phyloP scores from a whole-genome alignment of 1,140 invertebrate species.

The Bombus superbus region DNA sequence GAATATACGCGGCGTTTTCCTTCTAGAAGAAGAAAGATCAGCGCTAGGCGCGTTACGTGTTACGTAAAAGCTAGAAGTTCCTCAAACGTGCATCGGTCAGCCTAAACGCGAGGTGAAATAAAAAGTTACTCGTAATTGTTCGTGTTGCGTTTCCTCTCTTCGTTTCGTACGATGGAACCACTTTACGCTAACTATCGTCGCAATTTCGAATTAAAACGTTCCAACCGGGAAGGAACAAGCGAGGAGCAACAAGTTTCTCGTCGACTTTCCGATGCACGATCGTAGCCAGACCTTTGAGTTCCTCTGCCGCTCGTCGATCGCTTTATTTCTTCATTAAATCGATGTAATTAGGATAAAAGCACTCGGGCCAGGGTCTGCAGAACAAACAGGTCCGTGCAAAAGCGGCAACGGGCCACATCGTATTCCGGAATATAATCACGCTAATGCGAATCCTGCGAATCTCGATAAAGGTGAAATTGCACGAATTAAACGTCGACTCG shows the following conservation, averaged over 20 bases:
- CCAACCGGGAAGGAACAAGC: not conserved
- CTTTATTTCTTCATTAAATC: constrained; percentile 47
- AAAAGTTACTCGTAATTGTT: not conserved
- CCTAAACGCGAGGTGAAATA: too few relatives aligned
- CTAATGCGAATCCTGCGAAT: constrained; percentile 40
- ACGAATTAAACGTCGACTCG: constrained; percentile 22
- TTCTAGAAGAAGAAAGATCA: too few relatives aligned
- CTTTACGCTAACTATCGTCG: not conserved
- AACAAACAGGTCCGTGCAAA: constrained; percentile 30
- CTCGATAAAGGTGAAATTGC: constrained; percentile 35
- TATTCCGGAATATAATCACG: constrained; percentile 38
- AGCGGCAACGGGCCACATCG: not conserved
- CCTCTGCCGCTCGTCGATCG: not conserved
- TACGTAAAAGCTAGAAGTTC: too few relatives aligned
- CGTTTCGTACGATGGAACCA: not conserved
- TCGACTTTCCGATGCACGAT: not conserved
- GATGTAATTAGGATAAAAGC: constrained; percentile 54
- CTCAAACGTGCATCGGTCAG: too few relatives aligned
- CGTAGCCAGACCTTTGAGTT: not conserved
- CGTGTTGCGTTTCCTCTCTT: not conserved
- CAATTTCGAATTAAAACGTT: not conserved
- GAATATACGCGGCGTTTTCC: too few relatives aligned
- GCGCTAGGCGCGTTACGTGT: too few relatives aligned
- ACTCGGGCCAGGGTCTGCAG: not conserved
- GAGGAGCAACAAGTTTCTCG: constrained; percentile 10